Conservation (phyloP, 2,888 invertebrate genomes). For the Agrilus mali region DNA sequence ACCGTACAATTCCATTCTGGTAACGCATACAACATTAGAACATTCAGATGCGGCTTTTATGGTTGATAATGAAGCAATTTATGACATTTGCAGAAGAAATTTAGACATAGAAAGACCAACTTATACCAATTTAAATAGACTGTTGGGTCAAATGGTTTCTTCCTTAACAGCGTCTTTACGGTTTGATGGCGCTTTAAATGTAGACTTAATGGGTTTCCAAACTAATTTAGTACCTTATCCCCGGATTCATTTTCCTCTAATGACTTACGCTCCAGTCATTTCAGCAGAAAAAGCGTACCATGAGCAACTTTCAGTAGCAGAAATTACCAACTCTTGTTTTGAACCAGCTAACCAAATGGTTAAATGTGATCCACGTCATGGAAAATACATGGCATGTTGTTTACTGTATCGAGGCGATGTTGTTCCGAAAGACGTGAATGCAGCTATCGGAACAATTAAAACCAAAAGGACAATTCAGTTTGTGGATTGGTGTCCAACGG, state of each 20-base stretch:
- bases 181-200: constrained; percentile 47
- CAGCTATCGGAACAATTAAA: constrained; percentile 44
- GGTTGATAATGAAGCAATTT: constrained; percentile 35
- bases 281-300: constrained; percentile 47
- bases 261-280: constrained; percentile 44
- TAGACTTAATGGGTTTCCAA: constrained; percentile 48
- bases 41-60: constrained; percentile 50
- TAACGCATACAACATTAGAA: constrained; percentile 47
- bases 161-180: constrained; percentile 47
- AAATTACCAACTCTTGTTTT: constrained; percentile 50
- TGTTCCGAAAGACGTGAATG: constrained; percentile 39
- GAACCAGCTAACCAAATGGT: constrained; percentile 49
- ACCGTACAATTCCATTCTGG: constrained; percentile 49
- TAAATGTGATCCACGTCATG: constrained; percentile 40
- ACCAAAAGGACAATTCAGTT: constrained; percentile 37
- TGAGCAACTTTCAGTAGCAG: constrained; percentile 41
- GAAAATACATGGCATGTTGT: constrained; percentile 46
- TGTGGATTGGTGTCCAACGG: constrained; percentile 32
- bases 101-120: constrained; percentile 48
- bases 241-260: constrained; percentile 47
- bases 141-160: constrained; percentile 42
- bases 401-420: constrained; percentile 36
- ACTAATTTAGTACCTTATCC: constrained; percentile 46
- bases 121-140: constrained; percentile 51
- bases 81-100: constrained; percentile 45